Evolutionary conservation across 1,140 invertebrate genomes (phyloP).

Genomic region (Parapsyche elsis): DNA sequence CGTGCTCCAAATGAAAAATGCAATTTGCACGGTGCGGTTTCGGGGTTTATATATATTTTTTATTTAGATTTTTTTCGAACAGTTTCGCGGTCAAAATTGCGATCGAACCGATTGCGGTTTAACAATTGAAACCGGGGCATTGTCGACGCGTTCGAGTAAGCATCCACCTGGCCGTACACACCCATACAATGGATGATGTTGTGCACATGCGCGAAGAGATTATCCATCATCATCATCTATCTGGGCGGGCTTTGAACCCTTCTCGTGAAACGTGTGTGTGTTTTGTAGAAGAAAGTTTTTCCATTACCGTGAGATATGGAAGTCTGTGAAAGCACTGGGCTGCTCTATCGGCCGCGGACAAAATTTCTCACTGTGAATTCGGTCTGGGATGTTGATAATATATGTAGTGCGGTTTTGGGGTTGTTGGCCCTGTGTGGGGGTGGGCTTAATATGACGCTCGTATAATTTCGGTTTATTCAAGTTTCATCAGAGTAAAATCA

Average conservation of each 20-base stretch:
- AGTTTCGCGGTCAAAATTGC: conserved; percentile 5
- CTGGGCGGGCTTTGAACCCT: neutral
- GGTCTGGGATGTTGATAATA: too few species aligned
- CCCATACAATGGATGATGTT: too few species aligned
- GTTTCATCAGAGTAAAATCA: too few species aligned
- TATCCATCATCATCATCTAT: neutral
- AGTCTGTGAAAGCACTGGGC: neutral
- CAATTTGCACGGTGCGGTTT: too few species aligned
- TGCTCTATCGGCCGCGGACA: neutral
- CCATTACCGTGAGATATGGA: conserved; percentile 29
- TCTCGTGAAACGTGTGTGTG: neutral
- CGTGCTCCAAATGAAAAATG: too few species aligned
- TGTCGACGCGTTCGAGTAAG: neutral
- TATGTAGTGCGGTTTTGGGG: too few species aligned
- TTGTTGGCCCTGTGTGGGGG: too few species aligned
- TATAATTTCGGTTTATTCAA: too few species aligned
- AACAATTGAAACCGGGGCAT: neutral
- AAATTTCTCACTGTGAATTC: neutral
- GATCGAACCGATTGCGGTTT: neutral
- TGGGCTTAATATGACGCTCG: too few species aligned
- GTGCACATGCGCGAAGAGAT: neutral
- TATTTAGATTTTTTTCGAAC: neutral
- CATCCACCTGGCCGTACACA: too few species aligned
- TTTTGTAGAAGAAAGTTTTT: conserved; percentile 11
- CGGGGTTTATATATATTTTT: too few species aligned